Conservation (phyloP, 2,888 invertebrate genomes). For the Apomyelois bistriatella region DNA sequence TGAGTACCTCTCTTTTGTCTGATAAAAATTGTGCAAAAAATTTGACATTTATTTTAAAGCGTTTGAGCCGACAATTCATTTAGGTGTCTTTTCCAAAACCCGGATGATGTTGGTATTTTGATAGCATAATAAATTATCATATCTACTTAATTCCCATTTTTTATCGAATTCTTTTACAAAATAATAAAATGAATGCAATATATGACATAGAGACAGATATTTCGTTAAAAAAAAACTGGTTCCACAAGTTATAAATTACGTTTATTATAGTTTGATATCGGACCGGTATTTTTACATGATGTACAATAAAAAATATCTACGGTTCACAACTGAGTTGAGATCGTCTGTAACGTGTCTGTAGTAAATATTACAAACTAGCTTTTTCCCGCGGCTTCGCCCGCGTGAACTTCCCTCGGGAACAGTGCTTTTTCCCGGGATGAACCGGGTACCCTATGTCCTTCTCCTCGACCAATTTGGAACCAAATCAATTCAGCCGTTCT, state of each 20-base stretch:
- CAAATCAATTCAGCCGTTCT: too few relatives aligned
- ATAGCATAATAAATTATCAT: not conserved
- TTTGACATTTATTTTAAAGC: too few relatives aligned
- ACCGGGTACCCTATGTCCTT: too few relatives aligned
- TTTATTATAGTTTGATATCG: not conserved
- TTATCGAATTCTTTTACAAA: not conserved
- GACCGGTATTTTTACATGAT: slow-evolving; percentile 1
- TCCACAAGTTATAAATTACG: not conserved
- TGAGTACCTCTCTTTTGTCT: too few relatives aligned
- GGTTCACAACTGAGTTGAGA: too few relatives aligned
- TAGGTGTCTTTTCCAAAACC: not conserved
- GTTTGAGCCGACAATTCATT: not conserved
- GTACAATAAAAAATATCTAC: not conserved
- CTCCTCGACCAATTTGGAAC: too few relatives aligned
- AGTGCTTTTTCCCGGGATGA: too few relatives aligned
- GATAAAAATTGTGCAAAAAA: too few relatives aligned
- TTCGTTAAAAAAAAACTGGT: slow-evolving; percentile 8
- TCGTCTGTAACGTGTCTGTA: too few relatives aligned
- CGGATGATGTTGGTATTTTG: slow-evolving; percentile 7
- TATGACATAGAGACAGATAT: slow-evolving; percentile 10
- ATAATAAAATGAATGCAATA: slow-evolving; percentile 6
- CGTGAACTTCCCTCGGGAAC: too few relatives aligned
- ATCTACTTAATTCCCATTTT: not conserved
- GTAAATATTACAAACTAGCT: too few relatives aligned
- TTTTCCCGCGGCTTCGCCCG: too few relatives aligned